Percentiles rank a stretch among this genome's conserved stretches.
phyloP scores from a whole-genome alignment of 2,113 vertebrate species.

The Menura novaehollandiae region DNA sequence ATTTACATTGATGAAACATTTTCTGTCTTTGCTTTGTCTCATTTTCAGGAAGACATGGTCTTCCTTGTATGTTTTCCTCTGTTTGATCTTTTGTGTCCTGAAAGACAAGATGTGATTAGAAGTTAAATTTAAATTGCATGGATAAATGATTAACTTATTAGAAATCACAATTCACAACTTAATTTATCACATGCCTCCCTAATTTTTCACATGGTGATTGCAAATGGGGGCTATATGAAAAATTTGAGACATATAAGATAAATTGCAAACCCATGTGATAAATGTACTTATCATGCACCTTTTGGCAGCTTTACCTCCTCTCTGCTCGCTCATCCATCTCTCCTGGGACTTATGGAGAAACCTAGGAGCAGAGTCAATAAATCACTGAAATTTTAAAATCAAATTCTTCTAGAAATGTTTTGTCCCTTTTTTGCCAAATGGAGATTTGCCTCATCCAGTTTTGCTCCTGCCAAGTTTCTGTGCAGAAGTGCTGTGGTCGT shows the following conservation, averaged over 20 bases:
- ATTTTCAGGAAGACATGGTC: too few relatives aligned
- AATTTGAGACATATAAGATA: constrained; percentile 18
- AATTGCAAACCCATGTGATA: constrained; percentile 45
- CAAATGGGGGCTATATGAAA: background rate
- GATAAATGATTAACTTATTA: constrained; percentile 59
- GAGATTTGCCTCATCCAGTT: background rate
- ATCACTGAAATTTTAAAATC: constrained; percentile 32
- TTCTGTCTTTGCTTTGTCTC: background rate
- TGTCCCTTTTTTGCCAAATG: background rate
- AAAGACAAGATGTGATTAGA: constrained; percentile 18
- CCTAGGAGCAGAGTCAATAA: constrained; percentile 1
- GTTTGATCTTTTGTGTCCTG: background rate
- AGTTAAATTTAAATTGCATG: constrained; percentile 24
- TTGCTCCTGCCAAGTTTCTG: background rate
- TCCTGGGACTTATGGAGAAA: constrained; percentile 16
- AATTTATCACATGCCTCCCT: constrained; percentile 42
- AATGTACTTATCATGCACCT: constrained; percentile 54
- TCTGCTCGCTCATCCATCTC: constrained; percentile 39
- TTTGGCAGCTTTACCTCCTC: constrained; percentile 50
- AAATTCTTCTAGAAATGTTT: background rate
- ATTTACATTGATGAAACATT: background rate
- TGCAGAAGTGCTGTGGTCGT: background rate
- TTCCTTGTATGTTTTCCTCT: background rate
- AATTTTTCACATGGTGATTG: constrained; percentile 55
- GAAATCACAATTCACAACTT: constrained; percentile 57